Conservation (phyloP, 2,113 vertebrate genomes). For the Coptodon bakossiorum region DNA sequence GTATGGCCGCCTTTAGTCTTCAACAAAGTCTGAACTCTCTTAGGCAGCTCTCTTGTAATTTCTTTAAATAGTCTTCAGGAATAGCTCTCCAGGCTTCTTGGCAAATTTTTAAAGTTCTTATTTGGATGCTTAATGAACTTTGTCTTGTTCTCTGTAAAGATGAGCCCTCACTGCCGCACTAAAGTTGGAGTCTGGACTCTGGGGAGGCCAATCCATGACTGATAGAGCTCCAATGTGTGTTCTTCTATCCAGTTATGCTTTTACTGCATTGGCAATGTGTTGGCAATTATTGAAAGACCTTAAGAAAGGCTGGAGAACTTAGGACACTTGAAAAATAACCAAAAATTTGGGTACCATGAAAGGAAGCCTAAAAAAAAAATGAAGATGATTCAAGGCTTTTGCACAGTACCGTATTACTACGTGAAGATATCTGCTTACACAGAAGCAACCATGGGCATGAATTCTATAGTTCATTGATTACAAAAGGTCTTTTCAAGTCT, state of each 20-base stretch:
- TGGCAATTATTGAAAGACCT: background rate
- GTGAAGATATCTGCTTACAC: background rate
- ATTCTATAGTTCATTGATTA: background rate
- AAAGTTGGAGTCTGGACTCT: background rate
- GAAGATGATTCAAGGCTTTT: background rate
- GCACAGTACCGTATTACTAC: background rate
- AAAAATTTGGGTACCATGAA: background rate
- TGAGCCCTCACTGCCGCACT: background rate
- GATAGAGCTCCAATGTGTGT: background rate
- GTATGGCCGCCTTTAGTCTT: background rate
- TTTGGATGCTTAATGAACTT: background rate
- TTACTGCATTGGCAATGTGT: background rate
- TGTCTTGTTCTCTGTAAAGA: background rate
- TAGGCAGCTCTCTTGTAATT: background rate
- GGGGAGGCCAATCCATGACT: background rate
- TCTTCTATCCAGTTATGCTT: background rate
- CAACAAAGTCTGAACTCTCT: background rate
- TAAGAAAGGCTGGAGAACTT: background rate
- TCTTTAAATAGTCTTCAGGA: background rate
- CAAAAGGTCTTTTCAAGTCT: background rate
- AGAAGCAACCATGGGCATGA: background rate
- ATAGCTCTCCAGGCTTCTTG: background rate
- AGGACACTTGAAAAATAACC: background rate
- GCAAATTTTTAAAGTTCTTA: background rate
- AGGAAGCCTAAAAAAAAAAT: background rate